phyloP scores from a whole-genome alignment of 1,140 invertebrate genomes.

The Drosophila sulfurigaster region DNA sequence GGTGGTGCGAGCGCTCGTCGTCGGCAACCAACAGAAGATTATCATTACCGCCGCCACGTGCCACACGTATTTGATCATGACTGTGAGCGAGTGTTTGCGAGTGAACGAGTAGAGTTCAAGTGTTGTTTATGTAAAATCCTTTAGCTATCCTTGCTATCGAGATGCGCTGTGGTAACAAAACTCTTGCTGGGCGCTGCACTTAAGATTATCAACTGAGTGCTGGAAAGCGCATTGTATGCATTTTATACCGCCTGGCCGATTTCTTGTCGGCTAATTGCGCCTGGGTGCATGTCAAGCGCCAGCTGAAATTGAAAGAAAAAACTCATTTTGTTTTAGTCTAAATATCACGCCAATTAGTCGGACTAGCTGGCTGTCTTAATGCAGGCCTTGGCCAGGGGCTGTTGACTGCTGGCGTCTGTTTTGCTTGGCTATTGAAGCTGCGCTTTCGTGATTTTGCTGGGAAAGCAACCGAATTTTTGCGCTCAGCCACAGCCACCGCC shows the following conservation, averaged over 20 bases:
- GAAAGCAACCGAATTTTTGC: conserved; percentile 66
- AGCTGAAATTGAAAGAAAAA: conserved; percentile 73
- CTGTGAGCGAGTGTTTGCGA: conserved; percentile 35
- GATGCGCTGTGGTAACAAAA: conserved; percentile 16
- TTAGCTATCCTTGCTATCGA: conserved; percentile 47
- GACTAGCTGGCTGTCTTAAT: conserved; percentile 47
- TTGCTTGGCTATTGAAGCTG: conserved; percentile 55
- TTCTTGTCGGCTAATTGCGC: conserved; percentile 61
- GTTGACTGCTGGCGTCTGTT: neutral
- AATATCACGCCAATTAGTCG: conserved; percentile 81
- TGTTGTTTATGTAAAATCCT: conserved; percentile 25
- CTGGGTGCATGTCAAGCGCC: conserved; percentile 67
- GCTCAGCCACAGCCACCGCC: conserved; percentile 6
- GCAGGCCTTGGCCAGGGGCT: conserved; percentile 33
- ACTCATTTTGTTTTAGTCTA: conserved; percentile 79
- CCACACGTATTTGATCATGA: conserved; percentile 78
- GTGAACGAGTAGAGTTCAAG: neutral
- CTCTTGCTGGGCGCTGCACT: conserved; percentile 57
- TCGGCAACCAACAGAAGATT: conserved; percentile 73
- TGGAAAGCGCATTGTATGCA: conserved; percentile 65
- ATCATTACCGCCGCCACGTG: conserved; percentile 75
- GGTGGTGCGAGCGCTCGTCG: conserved; percentile 64
- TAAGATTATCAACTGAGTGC: conserved; percentile 72
- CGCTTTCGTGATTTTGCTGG: conserved; percentile 78
- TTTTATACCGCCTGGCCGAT: conserved; percentile 70